These are phyloP conservation scores for Hypolimnas misippus DNA, from an alignment of 2,888 invertebrate genomes.

Conservation along the genomic window DNA sequence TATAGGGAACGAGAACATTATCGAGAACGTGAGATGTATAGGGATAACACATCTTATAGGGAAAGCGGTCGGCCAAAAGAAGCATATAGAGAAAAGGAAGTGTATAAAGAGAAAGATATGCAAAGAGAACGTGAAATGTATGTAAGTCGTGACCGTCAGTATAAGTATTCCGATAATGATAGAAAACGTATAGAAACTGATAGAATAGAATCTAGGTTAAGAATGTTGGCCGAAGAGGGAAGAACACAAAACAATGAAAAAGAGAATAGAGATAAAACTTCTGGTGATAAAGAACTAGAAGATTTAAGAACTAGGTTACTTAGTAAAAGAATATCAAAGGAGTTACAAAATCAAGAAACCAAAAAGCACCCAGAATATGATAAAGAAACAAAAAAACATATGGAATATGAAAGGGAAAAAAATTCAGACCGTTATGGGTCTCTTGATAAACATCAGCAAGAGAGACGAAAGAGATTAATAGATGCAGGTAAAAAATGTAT, in stretches of 20 bases:
- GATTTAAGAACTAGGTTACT: constrained; percentile 89
- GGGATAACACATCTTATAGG: constrained; percentile 61
- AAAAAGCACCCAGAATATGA: constrained; percentile 76
- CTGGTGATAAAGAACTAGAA: constrained; percentile 86
- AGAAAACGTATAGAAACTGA: constrained; percentile 68
- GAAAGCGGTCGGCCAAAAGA: constrained; percentile 62
- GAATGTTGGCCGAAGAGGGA: constrained; percentile 69
- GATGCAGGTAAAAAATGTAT: constrained; percentile 83
- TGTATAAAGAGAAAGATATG: constrained; percentile 65
- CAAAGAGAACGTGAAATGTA: constrained; percentile 65
- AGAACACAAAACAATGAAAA: constrained; percentile 74
- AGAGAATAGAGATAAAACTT: constrained; percentile 75
- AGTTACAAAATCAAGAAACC: constrained; percentile 80
- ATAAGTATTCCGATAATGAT: constrained; percentile 69
- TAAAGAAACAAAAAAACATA: constrained; percentile 68
- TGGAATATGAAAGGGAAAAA: constrained; percentile 76
- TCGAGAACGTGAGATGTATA: constrained; percentile 65
- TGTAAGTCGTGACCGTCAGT: constrained; percentile 66
- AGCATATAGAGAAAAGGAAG: constrained; percentile 63
- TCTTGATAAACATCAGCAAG: constrained; percentile 80
- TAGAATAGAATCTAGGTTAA: constrained; percentile 71
- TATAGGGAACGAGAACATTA: constrained; percentile 75
- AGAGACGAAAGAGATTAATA: constrained; percentile 87
- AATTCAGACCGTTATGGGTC: constrained; percentile 70
- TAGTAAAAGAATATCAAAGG: constrained; percentile 88